Conservation (phyloP, 35 echinoderm and acorn worm genomes). For the Patiria miniata region DNA sequence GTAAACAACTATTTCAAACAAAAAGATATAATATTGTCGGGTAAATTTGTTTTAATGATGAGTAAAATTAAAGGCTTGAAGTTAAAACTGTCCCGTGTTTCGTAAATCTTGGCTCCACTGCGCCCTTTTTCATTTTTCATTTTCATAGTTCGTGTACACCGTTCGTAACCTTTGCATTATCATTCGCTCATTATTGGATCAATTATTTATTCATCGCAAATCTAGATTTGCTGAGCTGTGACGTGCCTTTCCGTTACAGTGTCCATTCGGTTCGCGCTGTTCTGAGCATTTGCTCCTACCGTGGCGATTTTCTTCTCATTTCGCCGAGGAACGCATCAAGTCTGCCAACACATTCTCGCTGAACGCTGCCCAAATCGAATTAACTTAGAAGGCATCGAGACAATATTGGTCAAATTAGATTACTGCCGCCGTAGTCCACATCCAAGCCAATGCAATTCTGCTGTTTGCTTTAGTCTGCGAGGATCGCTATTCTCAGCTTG, state of each 20-base stretch:
- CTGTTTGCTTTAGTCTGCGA: conserved; percentile 13
- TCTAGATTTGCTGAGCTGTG: neutral
- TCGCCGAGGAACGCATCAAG: conserved; percentile 19
- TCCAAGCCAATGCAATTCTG: conserved; percentile 7
- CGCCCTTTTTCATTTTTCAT: no score
- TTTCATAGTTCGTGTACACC: no score
- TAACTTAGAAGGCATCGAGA: conserved; percentile 31
- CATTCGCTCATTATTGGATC: neutral
- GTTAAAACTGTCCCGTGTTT: no score
- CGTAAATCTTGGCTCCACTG: no score
- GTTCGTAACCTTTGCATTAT: no score
- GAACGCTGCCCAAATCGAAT: conserved; percentile 25
- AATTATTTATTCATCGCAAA: neutral
- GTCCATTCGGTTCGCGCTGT: conserved; percentile 4
- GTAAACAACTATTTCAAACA: no score
- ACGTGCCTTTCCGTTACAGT: conserved; percentile 3
- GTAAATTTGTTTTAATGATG: no score
- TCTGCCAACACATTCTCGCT: conserved; percentile 32
- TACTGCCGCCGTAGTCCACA: conserved; percentile 27
- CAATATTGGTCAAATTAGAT: conserved; percentile 31
- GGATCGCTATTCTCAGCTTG: conserved; percentile 21
- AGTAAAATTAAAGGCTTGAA: no score
- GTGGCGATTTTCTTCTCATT: conserved; percentile 24
- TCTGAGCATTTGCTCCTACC: conserved; percentile 16
- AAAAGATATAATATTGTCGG: no score